Base-by-base conservation (phyloP, 2,797 vertebrate species). In the Neoniphon sammara region DNA sequence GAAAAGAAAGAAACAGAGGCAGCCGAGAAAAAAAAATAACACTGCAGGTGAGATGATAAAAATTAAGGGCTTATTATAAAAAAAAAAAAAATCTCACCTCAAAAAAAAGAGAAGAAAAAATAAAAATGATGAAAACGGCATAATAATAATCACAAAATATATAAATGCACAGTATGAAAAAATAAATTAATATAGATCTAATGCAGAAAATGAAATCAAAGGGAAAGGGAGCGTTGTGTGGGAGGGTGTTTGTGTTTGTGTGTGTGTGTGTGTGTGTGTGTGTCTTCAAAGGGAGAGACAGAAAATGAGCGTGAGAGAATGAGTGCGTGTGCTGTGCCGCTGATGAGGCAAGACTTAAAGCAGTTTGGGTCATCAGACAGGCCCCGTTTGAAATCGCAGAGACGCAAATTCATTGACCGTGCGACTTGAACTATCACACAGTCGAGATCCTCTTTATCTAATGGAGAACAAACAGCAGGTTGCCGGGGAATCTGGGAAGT, bases 261-360 rank as follows among this genome's bases (percentile, higher is more conserved):
- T 56, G 23, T n/a, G 17, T 57, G 30, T 57, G 54, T 56, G 57
- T 49, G 77, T 73, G 18, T 83, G 63, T 73, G 54, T 59, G 25
- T 66, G 73, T 83, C 81, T 84, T 87, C 76, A 88, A 87, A 87
- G 80, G 70, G 55, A 69, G 62, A 66, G n/a, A 1, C 11, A 57
- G 21, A 62, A 80, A 81, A 82, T 61, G 63, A 67, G 73, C 18
- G 34, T 63, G 55, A 68, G 77, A 49, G 17, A 15, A 18, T 23
- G 30, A 18, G 27, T 74, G 52, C 21, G 60, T 70, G 77, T 27
- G 72, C 21, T 10, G 1, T 46, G 61, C 18, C 58, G 18, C 55
- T 30, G 60, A 79, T 30, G 60, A 79, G 49, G 70, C 61, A 60
- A 79, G 78, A 70, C 62, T 72, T 81, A 20, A 84, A 70, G 63